Evolutionary conservation across 2,888 invertebrate genomes (phyloP).

Genomic region (Agriopis marginaria): DNA sequence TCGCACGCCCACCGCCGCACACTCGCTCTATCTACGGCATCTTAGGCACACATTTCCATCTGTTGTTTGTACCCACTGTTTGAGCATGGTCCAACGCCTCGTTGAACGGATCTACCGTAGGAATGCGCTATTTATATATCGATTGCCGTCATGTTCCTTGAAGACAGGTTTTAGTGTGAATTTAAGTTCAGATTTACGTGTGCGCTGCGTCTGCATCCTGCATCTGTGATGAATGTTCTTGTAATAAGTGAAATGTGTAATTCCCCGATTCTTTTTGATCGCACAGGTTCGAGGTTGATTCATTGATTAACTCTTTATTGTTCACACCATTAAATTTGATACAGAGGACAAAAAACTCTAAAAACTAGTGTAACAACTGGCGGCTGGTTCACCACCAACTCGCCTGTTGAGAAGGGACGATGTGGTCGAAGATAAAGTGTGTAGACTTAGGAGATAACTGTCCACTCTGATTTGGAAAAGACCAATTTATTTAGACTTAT

Average conservation of each 20-base stretch:
- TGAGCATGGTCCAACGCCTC: neutral
- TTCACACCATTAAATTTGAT: too few species aligned
- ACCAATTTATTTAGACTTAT: too few species aligned
- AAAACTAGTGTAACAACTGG: too few species aligned
- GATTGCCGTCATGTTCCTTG: conserved; percentile 24
- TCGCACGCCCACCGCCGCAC: conserved; percentile 12
- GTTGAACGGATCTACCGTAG: conserved; percentile 8
- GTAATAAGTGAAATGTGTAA: neutral
- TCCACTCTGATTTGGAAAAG: too few species aligned
- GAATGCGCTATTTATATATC: conserved; percentile 2
- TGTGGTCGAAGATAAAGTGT: too few species aligned
- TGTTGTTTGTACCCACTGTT: neutral
- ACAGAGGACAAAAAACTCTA: too few species aligned
- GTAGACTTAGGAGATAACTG: too few species aligned
- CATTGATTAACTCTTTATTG: too few species aligned
- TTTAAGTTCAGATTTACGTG: neutral
- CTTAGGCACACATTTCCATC: neutral
- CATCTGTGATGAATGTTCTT: neutral
- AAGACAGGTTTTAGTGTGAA: conserved; percentile 4
- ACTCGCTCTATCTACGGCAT: conserved; percentile 5
- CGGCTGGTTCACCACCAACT: too few species aligned
- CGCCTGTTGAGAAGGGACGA: too few species aligned
- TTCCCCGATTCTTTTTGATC: neutral
- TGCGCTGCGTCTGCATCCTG: conserved; percentile 8
- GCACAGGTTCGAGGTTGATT: too few species aligned